Evolutionary conservation across 2,113 vertebrate genomes (phyloP), one percentile per base, ranked within the genome.

Genomic region (Oreochromis spilurus): DNA sequence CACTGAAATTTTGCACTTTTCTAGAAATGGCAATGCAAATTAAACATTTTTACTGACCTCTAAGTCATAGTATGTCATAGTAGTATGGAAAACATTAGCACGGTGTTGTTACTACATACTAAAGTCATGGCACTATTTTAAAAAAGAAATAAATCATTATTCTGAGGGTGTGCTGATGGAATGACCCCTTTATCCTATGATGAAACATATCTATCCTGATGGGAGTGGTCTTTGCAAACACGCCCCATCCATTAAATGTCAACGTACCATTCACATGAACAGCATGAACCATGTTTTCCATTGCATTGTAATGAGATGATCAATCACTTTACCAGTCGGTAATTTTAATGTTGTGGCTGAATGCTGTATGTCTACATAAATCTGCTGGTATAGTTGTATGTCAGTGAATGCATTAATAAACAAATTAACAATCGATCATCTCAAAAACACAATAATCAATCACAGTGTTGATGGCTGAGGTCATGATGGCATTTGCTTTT

Each of bases 371-470:
- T 55, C 12, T 54, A 17, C 82, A 84, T 82, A 62, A 83, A 90
- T 89, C 65, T 88, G 60, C 55, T 60, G 43, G 36, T 26, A 12
- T 34, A 21, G 54, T 29, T 26, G 40, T 34, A 11, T 34, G 9
- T 53, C 75, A 80, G 1, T 60, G 45, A 80, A 81, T 38, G 65
- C 78, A 82, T 54, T 70, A 62, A 82, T 80, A 83, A 84, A 80
- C 58, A 88, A 80, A 87, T 86, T 26, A 87, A 79, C 72, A 77
- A 86, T 89, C 10, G 17, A 52, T 77, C 26, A 77, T 50, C 26
- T 52, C 17, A 50, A 77, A 34, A 77, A 5, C 45, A 77, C 26
- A 77, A 77, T 77, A 77, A 77, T 77, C 12, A 81, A 89, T 87
- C 85, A 75, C 34, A 12, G 14, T 43, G 40, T 4, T 43, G 62